Evolutionary conservation across 2,113 vertebrate species (phyloP).

Genomic region (Carlito syrichta): DNA sequence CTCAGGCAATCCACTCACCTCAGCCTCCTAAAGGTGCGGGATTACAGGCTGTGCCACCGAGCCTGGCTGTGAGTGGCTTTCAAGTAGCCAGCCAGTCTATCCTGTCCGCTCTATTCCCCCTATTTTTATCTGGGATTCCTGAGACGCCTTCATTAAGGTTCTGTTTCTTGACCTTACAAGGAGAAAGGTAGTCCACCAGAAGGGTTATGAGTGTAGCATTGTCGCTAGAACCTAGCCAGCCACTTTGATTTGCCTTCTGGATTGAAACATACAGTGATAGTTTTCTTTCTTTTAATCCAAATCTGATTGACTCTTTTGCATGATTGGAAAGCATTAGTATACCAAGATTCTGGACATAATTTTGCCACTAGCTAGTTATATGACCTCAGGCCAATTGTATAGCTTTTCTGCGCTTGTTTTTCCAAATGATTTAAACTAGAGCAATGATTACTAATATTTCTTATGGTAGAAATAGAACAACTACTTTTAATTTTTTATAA

Average conservation of each 20-base stretch:
- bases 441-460: not conserved
- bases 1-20: too few species aligned
- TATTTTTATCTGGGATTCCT: not conserved
- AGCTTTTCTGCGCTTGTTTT: not conserved
- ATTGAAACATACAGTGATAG: not conserved
- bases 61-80: not conserved
- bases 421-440: not conserved
- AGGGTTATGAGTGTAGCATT: not conserved
- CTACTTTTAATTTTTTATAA: not conserved
- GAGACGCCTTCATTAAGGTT: not conserved
- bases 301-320: not conserved
- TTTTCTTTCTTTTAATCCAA: not conserved
- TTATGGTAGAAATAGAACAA: not conserved
- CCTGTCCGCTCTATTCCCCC: accelerated
- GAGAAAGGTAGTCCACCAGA: not conserved
- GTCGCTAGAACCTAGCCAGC: not conserved
- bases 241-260: not conserved
- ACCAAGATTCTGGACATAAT: not conserved
- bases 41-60: too few species aligned
- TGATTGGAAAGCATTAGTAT: not conserved
- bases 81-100: not conserved
- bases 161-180: not conserved
- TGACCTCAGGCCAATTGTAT: not conserved
- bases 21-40: too few species aligned
- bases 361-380: not conserved